Conservation (phyloP, 2,113 vertebrate genomes). For the Clupea harengus region DNA sequence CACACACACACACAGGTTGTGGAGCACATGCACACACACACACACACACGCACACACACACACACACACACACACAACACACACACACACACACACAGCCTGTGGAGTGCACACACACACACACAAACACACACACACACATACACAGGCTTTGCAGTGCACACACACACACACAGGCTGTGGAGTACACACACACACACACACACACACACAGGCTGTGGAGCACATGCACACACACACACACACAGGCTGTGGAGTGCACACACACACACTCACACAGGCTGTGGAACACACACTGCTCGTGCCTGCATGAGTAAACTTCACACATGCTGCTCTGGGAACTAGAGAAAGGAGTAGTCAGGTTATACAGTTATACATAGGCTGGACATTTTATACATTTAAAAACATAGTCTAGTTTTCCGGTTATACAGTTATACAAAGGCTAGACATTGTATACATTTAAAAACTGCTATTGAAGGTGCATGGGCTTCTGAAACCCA, state of each 20-base stretch:
- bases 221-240: conserved; percentile 45
- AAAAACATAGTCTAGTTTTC: too few relatives aligned
- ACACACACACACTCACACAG: neutral
- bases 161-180: neutral
- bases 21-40: neutral
- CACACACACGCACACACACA: conserved; percentile 55
- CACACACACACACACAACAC: conserved; percentile 68
- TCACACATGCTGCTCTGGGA: too few relatives aligned
- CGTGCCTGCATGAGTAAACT: too few relatives aligned
- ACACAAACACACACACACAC: conserved; percentile 53
- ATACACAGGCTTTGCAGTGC: conserved; percentile 53
- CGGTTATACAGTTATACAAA: too few relatives aligned
- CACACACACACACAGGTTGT: neutral
- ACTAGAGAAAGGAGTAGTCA: too few relatives aligned
- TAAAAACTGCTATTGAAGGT: too few relatives aligned
- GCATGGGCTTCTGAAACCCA: too few relatives aligned
- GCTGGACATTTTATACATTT: too few relatives aligned
- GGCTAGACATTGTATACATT: too few relatives aligned
- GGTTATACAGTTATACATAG: too few relatives aligned
- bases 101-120: neutral
- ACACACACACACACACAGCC: neutral
- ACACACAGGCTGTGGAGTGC: conserved; percentile 18
- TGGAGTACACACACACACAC: neutral
- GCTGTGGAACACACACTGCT: neutral
- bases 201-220: conserved; percentile 42